These are phyloP conservation scores for Liasis olivaceus DNA, from an alignment of 2,797 vertebrate species.

Conservation along the genomic window DNA sequence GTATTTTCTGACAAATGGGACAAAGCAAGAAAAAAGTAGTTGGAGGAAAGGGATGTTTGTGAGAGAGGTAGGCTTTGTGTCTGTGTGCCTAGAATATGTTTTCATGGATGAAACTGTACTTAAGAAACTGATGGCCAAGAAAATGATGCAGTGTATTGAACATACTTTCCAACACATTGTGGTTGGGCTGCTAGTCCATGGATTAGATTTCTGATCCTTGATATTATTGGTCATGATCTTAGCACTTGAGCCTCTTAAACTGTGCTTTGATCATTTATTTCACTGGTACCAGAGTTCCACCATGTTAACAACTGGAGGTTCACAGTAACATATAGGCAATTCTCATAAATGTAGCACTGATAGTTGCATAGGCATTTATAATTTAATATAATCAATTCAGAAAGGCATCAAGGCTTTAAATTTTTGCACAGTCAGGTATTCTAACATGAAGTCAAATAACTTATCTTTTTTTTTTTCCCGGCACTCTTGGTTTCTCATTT, in stretches of 20 bases:
- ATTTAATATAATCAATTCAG: background rate
- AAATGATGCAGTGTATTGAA: background rate
- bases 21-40: background rate
- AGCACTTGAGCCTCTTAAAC: background rate
- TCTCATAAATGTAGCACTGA: background rate
- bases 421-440: background rate
- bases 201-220: background rate
- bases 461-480: background rate
- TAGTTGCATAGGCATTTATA: background rate
- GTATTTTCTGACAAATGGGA: background rate
- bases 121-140: background rate
- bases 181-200: background rate
- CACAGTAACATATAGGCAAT: background rate
- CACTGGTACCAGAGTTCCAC: background rate
- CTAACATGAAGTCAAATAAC: background rate
- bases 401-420: background rate
- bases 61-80: background rate
- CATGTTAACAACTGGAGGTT: background rate
- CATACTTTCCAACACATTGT: background rate
- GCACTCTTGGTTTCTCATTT: background rate
- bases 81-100: background rate
- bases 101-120: background rate
- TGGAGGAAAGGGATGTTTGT: too few species aligned
- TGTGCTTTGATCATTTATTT: background rate
- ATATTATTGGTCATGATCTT: background rate